Percentiles rank a stretch among this genome's conserved stretches.
phyloP scores from a whole-genome alignment of 1,140 invertebrate species.

The Subanguina moxae region DNA sequence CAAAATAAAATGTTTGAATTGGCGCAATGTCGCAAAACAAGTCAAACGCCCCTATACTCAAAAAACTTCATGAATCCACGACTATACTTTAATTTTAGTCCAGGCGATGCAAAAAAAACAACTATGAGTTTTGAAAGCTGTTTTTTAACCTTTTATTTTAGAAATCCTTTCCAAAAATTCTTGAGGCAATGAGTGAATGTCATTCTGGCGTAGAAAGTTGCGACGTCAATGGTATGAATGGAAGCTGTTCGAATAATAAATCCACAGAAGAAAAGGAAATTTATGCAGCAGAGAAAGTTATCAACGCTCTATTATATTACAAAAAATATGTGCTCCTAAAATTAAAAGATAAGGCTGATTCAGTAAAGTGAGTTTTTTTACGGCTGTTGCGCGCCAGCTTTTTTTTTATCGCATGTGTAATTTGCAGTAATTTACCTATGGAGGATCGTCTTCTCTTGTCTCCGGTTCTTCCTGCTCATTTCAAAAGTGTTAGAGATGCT shows the following conservation, averaged over 20 bases:
- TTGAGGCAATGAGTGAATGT: too few species aligned
- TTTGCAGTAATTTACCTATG: background rate
- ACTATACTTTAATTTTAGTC: too few species aligned
- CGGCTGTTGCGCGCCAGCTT: too few species aligned
- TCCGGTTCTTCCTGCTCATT: slow-evolving; percentile 13
- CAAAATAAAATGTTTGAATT: too few species aligned
- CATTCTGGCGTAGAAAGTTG: background rate
- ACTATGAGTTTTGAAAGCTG: too few species aligned
- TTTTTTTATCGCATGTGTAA: background rate
- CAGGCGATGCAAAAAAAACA: too few species aligned
- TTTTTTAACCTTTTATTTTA: too few species aligned
- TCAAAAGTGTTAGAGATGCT: slow-evolving; percentile 18
- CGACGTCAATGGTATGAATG: background rate
- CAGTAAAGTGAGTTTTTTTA: slow-evolving; percentile 11
- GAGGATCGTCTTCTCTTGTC: slow-evolving; percentile 16
- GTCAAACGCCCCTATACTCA: too few species aligned
- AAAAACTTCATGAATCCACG: too few species aligned
- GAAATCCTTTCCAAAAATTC: too few species aligned
- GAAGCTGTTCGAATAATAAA: background rate
- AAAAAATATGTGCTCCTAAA: slow-evolving; percentile 20
- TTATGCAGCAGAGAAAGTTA: slow-evolving; percentile 30
- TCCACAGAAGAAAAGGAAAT: slow-evolving; percentile 10
- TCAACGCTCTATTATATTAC: slow-evolving; percentile 27
- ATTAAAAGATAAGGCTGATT: slow-evolving; percentile 14
- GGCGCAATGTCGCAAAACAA: too few species aligned